Percentiles rank a stretch among this genome's conserved stretches.
Evolutionary conservation across 1,140 invertebrate genomes (phyloP).

Genomic region (Drosophila ogumai): DNA sequence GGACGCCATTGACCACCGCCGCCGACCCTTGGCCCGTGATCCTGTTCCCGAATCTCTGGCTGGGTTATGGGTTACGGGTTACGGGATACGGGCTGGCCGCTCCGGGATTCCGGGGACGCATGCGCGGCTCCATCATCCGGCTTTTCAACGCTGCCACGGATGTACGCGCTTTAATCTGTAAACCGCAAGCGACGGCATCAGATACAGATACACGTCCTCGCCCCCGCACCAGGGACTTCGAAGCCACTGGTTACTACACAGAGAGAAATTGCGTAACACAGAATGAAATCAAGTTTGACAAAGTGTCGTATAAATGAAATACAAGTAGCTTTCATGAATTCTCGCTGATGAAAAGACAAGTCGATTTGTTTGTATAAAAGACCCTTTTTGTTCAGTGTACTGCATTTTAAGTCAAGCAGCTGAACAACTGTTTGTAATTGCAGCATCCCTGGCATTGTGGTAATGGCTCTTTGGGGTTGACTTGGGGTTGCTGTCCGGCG

Average conservation of each 20-base stretch:
- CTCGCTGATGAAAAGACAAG: not conserved
- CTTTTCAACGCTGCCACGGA: conserved; percentile 61
- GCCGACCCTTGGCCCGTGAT: conserved; percentile 34
- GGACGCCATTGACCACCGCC: conserved; percentile 71
- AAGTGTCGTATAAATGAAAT: not conserved
- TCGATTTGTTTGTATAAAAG: no score
- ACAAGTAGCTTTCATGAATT: not conserved
- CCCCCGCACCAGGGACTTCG: not conserved
- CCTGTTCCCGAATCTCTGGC: conserved; percentile 14
- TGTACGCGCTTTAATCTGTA: conserved; percentile 78
- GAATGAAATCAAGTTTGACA: not conserved
- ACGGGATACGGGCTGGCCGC: conserved; percentile 7
- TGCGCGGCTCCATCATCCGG: conserved; percentile 71
- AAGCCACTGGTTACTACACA: conserved; percentile 9
- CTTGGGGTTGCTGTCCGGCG: conserved; percentile 43
- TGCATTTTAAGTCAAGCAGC: conserved; percentile 80
- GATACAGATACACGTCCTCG: conserved; percentile 41
- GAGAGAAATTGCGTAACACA: not conserved
- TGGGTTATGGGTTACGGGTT: conserved; percentile 4
- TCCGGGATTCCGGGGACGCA: conserved; percentile 43
- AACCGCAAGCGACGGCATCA: conserved; percentile 72
- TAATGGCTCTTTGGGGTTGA: conserved; percentile 55
- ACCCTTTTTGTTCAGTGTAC: not conserved
- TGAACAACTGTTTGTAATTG: conserved; percentile 82
- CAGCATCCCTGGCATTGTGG: conserved; percentile 54